Base-by-base conservation (phyloP, 2,888 invertebrate species). In the Epinotia brunnichana region DNA sequence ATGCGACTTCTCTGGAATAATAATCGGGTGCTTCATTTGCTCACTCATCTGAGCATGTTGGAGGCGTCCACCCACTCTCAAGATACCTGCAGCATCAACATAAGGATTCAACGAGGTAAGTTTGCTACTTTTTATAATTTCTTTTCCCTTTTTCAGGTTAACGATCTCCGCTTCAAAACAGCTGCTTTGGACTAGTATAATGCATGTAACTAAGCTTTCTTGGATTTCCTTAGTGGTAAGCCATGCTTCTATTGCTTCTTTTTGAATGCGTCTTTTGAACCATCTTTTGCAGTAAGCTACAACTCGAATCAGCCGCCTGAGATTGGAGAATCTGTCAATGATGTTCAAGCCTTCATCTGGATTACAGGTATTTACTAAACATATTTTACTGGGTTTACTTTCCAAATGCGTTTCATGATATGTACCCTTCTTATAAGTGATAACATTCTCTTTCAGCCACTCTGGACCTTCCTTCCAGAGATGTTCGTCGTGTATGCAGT, bases 391-490 rank as follows among this genome's bases (percentile, higher is more conserved):
- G 2, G 56, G 1, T 44, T 67, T 67, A 2, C 15, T 24, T 68
- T 68, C 68, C 24, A 59, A 41, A 29, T 68, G 17, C 17, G 67
- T 67, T 4, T 62, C 15, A 19, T 56, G 39, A 9, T 51, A 51
- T 13, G 9, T 51, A 13, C 2, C 17, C 17, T 64, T 64, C 53
- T 53, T 64, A 35, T 53, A 53, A 2, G 11, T 35, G 11, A 64
- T 53, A 10, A 35, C 5, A 35, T 64, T 64, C 15, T 64, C 35
- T 53, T 64, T 62, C 41, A 73, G 57, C 67, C 67, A 73, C 2
- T 3, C 7, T 44, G 73, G 73, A 54, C 73, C 73, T 17, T 60
- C 35, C 15, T 51, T 57, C 73, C 73, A 73, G 5, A 73, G 41
- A 13, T 60, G 54, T 15, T 60, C 54, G 57, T 29, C 54, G 4